Base-by-base conservation (phyloP, 2,113 vertebrate species). In the Odocoileus hemionus region DNA sequence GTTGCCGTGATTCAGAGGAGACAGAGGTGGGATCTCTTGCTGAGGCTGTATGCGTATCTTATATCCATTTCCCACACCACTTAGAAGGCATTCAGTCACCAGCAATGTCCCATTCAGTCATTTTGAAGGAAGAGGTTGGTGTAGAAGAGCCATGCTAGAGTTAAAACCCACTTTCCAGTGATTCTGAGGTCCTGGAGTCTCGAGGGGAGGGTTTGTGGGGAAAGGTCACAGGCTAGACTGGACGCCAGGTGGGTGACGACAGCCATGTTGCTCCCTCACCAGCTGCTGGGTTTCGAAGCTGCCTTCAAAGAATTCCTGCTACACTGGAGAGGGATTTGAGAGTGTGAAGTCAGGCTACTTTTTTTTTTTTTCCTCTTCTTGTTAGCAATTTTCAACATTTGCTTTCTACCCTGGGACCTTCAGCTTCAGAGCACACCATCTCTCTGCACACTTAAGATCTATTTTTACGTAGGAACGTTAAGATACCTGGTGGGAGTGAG, bases 1-100 rank as follows among this genome's bases (percentile, higher is more conserved):
- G 76, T 90, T 67, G 52, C 79, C 9, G 26, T 80, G 94, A 92
- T 91, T 96, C 88, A 28, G 47, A 95, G 86, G 86, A 87, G 74
- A 89, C 67, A 85, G 83, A 95, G 85, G 85, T 95, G 79, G 54
- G 76, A 67, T 52, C 30, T 86, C 94, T 90, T 91, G 28, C 60
- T 64, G 45, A 92, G 80, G 89, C 30, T 15, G 36, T 15, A 28
- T 15, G 8, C 17, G 23, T 84, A 55, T 45, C 90, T 85, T 85
- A 61, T 60, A 55, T 11, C 17, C 67, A n/a, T 50, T 96, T 96
- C 52, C 36, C 45, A 19, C 74, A 50, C 55, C 57, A 8, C 67
- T 52, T 90, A 47, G 64, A 95, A 97, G 30, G 33, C 30, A 43
- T 15, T 45, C 39, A 45, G 47, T n/a, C 54, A 89, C 28, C 58